A percentile compares a stretch with the other conserved stretches of the same genome.
Evolutionary conservation across 2,797 vertebrate genomes (phyloP).

Genomic region (Taenioides sp.): DNA sequence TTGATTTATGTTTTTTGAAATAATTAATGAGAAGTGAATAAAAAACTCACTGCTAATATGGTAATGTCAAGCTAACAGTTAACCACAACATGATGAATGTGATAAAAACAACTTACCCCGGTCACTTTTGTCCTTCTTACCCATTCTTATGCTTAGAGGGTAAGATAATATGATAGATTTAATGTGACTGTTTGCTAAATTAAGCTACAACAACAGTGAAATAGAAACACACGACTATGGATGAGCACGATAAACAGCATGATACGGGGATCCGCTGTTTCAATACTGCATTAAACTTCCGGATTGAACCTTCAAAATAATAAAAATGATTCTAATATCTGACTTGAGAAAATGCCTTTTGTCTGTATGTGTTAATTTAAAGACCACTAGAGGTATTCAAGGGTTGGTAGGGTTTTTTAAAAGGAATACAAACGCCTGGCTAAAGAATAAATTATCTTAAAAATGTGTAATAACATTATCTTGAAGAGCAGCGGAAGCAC

Average conservation of each 20-base stretch:
- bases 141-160: slow-evolving; percentile 59
- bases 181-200: neutral
- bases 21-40: neutral
- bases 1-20: neutral
- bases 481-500: neutral
- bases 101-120: slow-evolving; percentile 66
- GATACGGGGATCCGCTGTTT: neutral
- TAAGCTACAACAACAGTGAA: neutral
- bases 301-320: slow-evolving; percentile 37
- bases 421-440: too few relatives aligned
- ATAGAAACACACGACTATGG: neutral
- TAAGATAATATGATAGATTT: neutral
- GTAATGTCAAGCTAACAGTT: slow-evolving; percentile 6
- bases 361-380: too few relatives aligned
- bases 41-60: neutral
- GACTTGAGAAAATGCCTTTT: too few relatives aligned
- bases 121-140: slow-evolving; percentile 78
- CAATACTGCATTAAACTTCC: slow-evolving; percentile 4
- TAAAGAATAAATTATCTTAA: too few relatives aligned
- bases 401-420: too few relatives aligned
- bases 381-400: too few relatives aligned
- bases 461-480: neutral
- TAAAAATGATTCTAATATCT: neutral
- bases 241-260: neutral
- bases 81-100: neutral